Base-by-base conservation (phyloP, 35 echinoderm and acorn worm genomes). In the Patiria miniata region DNA sequence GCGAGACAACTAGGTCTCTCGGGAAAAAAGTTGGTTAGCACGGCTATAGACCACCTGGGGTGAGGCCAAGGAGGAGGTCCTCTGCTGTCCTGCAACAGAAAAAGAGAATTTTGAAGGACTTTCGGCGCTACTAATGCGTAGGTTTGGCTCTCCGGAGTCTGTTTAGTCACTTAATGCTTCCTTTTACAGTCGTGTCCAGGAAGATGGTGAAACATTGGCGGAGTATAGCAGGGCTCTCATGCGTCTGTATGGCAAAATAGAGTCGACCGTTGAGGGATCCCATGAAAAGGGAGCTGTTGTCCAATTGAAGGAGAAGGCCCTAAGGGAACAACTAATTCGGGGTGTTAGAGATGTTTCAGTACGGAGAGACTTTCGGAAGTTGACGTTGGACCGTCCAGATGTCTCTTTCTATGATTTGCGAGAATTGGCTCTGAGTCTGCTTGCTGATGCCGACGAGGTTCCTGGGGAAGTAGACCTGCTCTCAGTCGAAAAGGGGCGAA, bases 191-290 rank as follows among this genome's bases (percentile, higher is more conserved):
- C 53, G 53, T 56, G 53, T 3, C 14, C 53, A 56, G 53, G n/a
- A 56, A n/a, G 53, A 56, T 56, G 53, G n/a, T 17, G 53, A 56
- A 56, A 17, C 53, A 17, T 56, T 56, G 53, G n/a, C 53, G n/a
- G 53, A 56, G 53, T 56, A 56, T 56, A 56, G 53, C 53, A 56
- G 53, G n/a, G 53, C 53, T 56, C 14, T 56, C 53, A 56, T 56
- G 53, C 53, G 53, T n/a, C 53, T 56, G 14, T 56, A 56, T 56
- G 53, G n/a, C n/a, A 12, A n/a, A 56, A 56, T 56, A n/a, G 53
- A 56, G 53, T 12, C 53, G n/a, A n/a, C 53, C 53, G 53, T n/a
- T 3, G 53, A 56, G 14, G 53, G n/a, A n/a, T 56, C 53, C n/a
- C 14, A 56, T 56, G 53, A 56, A 56, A 56, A n/a, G n/a, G 53